Base-by-base conservation (phyloP, 2,888 invertebrate genomes). In the Drosophila pullipes region DNA sequence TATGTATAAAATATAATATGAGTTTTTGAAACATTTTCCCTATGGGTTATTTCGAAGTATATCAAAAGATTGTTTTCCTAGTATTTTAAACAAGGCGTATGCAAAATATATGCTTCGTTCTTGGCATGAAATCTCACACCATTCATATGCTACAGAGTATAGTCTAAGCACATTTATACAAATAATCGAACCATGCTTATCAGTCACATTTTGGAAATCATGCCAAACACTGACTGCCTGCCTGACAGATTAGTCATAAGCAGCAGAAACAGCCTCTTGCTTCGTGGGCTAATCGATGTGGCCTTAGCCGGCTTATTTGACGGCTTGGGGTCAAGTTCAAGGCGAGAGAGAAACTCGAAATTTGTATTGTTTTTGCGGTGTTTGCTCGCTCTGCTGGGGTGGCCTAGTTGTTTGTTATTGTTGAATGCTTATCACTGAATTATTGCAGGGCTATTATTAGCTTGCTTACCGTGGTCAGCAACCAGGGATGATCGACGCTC, bases 401-500 rank as follows among this genome's bases (percentile, higher is more conserved):
- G 78, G 65, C 75, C 69, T 30, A 69, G 47, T 69, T 47, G 4
- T 41, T 58, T 22, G n/a, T 47, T 44, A 35, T 52, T 62, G 44
- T 25, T 30, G 47, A 37, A 60, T 30, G 44, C 69, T 78, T 74
- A 78, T 78, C 78, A 50, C 69, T 50, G 4, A 31, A 30, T 54
- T 30, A 55, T 47, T n/a, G 44, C 13, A 37, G 22, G 22, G 18
- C 52, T 22, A 18, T 31, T 72, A 53, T 53, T 61, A 57, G 90
- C 93, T n/a, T n/a, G 28, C 58, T 93, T 92, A 96, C 97, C 93
- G 96, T 96, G 70, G 95, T 96, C 83, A 95, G 94, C 41, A 99
- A 95, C 99, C 99, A 99, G 28, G 98, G 97, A 92, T 99, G 95
- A 68, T 96, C 95, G 18, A 95, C 95, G 22, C 96, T 94, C 69